Conservation (phyloP, 2,797 vertebrate species). For the Darevskia nairensis region DNA sequence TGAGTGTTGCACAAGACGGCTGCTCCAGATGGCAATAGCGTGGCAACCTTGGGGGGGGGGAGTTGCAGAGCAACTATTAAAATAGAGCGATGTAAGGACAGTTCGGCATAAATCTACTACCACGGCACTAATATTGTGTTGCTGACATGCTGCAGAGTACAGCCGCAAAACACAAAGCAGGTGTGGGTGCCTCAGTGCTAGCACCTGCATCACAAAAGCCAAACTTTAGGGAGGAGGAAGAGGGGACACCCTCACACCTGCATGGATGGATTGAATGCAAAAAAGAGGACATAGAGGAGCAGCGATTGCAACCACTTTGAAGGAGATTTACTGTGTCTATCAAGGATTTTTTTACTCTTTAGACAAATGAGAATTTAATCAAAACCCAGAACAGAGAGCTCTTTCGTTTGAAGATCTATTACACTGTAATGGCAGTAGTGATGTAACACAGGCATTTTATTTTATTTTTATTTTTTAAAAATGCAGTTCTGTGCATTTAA, state of each 20-base stretch:
- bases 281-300: not conserved
- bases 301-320: conserved; percentile 30
- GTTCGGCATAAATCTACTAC: too few species aligned
- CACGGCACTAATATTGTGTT: too few species aligned
- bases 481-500: conserved; percentile 34
- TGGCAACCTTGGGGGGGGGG: too few species aligned
- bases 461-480: not conserved
- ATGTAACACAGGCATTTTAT: conserved; percentile 38
- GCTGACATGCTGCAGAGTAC: not conserved
- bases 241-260: not conserved
- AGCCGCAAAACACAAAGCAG: conserved; percentile 56
- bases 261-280: conserved; percentile 32
- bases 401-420: conserved; percentile 59
- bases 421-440: conserved; percentile 58
- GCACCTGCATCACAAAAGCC: conserved; percentile 57
- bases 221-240: conserved; percentile 54
- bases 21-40: too few species aligned
- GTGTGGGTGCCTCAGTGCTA: too few species aligned
- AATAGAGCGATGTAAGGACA: too few species aligned
- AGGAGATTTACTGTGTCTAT: conserved; percentile 54
- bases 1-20: too few species aligned
- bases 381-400: conserved; percentile 46
- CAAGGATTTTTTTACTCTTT: conserved; percentile 57
- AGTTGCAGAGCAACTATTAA: too few species aligned
- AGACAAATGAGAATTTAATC: conserved; percentile 66